Percentiles rank a stretch among this genome's conserved stretches.
Evolutionary conservation across 2,888 invertebrate species (phyloP).

Genomic region (Chalcosyrphus nemorum): DNA sequence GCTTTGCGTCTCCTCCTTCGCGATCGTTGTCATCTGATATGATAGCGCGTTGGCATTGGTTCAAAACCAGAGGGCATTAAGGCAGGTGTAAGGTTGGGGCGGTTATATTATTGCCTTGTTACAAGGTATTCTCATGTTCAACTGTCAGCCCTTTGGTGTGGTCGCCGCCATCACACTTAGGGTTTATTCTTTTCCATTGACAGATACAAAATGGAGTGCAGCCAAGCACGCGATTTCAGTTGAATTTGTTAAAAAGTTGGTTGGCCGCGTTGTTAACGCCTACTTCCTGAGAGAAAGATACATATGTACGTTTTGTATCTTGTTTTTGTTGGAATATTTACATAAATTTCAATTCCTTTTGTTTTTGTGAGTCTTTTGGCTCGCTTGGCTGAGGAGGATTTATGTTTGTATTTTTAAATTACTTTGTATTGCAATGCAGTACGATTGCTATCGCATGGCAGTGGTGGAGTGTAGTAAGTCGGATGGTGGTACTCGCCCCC

Average conservation of each 20-base stretch:
- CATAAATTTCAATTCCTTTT: slow-evolving; percentile 63
- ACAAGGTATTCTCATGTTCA: slow-evolving; percentile 54
- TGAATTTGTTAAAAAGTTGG: slow-evolving; percentile 45
- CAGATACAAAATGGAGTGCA: slow-evolving; percentile 71
- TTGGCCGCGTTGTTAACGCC: slow-evolving; percentile 60
- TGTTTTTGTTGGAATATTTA: slow-evolving; percentile 39
- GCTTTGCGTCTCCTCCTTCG: slow-evolving; percentile 25
- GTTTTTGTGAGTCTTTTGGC: neutral
- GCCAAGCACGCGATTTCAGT: slow-evolving; percentile 69
- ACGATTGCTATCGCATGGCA: slow-evolving; percentile 49
- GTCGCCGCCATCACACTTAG: slow-evolving; percentile 62
- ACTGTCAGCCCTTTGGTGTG: slow-evolving; percentile 61
- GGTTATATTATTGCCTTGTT: slow-evolving; percentile 8
- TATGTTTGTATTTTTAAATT: slow-evolving; percentile 52
- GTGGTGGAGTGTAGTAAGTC: slow-evolving; percentile 10
- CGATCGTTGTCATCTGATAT: slow-evolving; percentile 67
- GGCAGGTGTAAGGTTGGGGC: slow-evolving; percentile 56
- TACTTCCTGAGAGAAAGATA: slow-evolving; percentile 51
- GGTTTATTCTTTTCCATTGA: slow-evolving; percentile 34
- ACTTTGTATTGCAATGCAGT: slow-evolving; percentile 43
- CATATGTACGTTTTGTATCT: neutral
- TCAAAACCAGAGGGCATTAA: slow-evolving; percentile 16
- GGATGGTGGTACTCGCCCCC: slow-evolving; percentile 38
- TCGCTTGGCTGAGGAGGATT: neutral
- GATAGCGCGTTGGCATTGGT: slow-evolving; percentile 40